Conservation (phyloP, 2,113 vertebrate species). For the Triplophysa dalaica region DNA sequence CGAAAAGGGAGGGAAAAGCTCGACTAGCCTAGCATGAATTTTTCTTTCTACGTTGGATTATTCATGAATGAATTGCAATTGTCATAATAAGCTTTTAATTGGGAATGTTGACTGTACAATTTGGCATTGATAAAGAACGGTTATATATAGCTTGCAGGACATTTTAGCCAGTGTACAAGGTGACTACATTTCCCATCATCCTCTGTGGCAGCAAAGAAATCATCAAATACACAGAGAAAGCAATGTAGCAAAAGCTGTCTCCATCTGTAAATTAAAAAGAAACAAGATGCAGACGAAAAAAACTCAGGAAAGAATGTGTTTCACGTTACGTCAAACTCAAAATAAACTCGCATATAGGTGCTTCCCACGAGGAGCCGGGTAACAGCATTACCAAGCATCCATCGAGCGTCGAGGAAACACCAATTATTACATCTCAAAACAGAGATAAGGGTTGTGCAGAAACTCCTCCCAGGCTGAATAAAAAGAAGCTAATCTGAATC, state of each 20-base stretch:
- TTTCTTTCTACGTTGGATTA: background rate
- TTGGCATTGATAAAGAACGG: background rate
- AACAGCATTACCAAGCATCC: too few relatives aligned
- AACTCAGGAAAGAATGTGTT: background rate
- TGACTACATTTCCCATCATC: constrained; percentile 2
- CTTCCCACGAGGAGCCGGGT: too few relatives aligned
- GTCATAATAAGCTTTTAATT: constrained; percentile 7
- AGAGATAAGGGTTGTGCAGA: constrained; percentile 10
- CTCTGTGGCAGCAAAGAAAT: background rate
- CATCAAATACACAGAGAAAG: background rate
- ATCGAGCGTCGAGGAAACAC: too few relatives aligned
- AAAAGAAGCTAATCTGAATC: constrained; percentile 26
- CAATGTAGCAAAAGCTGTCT: background rate
- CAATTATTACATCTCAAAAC: background rate
- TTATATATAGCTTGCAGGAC: background rate
- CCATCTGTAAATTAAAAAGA: too few relatives aligned
- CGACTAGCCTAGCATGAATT: background rate
- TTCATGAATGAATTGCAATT: background rate
- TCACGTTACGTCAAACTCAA: background rate
- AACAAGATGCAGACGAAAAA: background rate
- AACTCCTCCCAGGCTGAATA: background rate
- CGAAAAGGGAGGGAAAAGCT: background rate
- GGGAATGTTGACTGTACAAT: background rate
- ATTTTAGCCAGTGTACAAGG: too few relatives aligned
- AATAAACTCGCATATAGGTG: too few relatives aligned